Evolutionary conservation across 2,113 vertebrate species (phyloP).

Genomic region (Brachypodius melanocephalos): DNA sequence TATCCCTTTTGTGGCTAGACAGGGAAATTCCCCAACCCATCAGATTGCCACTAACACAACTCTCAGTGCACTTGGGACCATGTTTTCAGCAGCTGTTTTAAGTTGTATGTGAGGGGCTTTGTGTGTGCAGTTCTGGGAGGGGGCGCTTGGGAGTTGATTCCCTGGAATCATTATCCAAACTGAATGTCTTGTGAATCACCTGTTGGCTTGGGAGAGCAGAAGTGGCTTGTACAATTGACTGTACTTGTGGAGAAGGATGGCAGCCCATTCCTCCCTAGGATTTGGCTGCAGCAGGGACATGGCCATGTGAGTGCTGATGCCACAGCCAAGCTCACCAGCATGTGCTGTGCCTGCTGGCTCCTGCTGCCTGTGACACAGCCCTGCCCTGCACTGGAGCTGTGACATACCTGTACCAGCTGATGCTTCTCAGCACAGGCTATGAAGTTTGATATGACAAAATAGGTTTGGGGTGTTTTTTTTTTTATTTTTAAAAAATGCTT

Average conservation of each 20-base stretch:
- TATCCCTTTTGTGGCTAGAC: neutral
- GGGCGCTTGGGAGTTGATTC: neutral
- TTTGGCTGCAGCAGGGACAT: neutral
- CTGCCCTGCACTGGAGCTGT: neutral
- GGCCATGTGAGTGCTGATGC: fast-evolving
- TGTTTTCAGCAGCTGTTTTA: neutral
- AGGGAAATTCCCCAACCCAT: neutral
- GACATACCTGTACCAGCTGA: neutral
- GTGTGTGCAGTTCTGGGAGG: neutral
- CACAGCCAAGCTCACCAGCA: neutral
- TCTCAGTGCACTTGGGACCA: neutral
- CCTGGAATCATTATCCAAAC: neutral
- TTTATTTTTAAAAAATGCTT: neutral
- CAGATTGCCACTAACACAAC: neutral
- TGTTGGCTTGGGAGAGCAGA: neutral
- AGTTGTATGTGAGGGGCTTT: neutral
- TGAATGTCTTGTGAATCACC: neutral
- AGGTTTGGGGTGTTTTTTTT: neutral
- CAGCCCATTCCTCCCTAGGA: neutral
- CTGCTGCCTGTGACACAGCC: neutral
- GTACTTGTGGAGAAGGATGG: neutral
- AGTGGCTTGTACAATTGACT: neutral
- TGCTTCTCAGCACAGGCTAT: neutral
- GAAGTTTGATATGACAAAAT: neutral
- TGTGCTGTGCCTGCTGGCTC: neutral